Evolutionary conservation across 2,797 vertebrate genomes (phyloP), one percentile per base, ranked within the genome.

Genomic region (Bovichtus diacanthus): DNA sequence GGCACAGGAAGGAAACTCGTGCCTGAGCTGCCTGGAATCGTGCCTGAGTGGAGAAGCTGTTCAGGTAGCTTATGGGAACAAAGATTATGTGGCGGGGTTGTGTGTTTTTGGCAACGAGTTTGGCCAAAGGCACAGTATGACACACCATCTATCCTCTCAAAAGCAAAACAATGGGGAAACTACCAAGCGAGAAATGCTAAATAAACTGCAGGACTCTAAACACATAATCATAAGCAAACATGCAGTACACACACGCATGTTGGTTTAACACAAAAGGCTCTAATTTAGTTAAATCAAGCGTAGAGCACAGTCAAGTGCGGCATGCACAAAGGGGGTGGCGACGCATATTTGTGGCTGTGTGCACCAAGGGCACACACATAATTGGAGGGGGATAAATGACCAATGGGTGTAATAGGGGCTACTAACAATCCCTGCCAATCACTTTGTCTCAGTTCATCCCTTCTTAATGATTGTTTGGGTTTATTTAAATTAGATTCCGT

Each of bases 41-140:
- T 62, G 84, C 76, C 83, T 67, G 59, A 76, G 56, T 18, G 34
- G 64, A 62, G 77, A 78, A 69, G 70, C 70, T 75, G 83, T 71
- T 59, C 85, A 88, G 87, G 84, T 93, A 82, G 74, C 72, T 86
- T 81, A 84, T 84, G 88, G 74, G 83, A 85, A 89, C 79, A 78
- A 74, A 78, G 71, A 87, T 84, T 87, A 78, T 43, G 36, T 15
- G 36, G 70, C 39, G 39, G 53, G 58, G 34, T 36, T 77, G 69
- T 76, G 64, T 79, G 60, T 82, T 86, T 87, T 82, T 91, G 88
- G 84, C 81, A 69, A 47, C 54, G 61, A 66, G 51, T 64, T 67
- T 36, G 18, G 65, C 87, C 84, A 84, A 79, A 73, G 71, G 46
- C 72, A 71, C 68, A 78, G 71, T 58, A 50, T 84, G 87, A 83